Evolutionary conservation across 2,113 vertebrate genomes (phyloP).

Genomic region (Diadophis punctatus): DNA sequence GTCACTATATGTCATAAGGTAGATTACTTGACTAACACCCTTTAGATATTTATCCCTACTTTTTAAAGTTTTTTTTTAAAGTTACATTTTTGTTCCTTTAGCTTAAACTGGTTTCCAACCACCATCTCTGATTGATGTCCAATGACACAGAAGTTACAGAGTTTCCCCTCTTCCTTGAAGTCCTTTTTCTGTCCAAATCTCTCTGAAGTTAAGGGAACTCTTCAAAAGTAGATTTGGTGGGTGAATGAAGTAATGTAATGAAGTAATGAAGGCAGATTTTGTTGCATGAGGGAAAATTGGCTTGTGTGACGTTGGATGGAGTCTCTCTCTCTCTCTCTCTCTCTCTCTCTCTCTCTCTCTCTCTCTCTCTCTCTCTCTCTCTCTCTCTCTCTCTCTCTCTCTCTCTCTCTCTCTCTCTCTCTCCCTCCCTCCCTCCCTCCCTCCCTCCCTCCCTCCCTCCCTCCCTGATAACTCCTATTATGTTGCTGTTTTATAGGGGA

Average conservation of each 20-base stretch:
- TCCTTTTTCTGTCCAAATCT: not conserved
- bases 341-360: too few species aligned
- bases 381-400: not conserved
- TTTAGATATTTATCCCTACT: not conserved
- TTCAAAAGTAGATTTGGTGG: not conserved
- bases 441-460: too few species aligned
- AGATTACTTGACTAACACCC: not conserved
- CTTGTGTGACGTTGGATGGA: not conserved
- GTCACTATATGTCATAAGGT: not conserved
- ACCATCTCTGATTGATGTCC: not conserved
- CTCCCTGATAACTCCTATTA: not conserved
- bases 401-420: not conserved
- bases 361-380: not conserved
- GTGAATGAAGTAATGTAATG: not conserved
- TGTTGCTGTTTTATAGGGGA: not conserved
- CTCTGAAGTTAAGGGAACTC: not conserved
- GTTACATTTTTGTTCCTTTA: not conserved
- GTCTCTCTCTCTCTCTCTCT: not conserved
- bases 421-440: too few species aligned
- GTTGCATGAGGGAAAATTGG: not conserved
- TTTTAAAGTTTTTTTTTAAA: not conserved
- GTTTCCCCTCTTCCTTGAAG: not conserved
- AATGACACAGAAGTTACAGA: not conserved
- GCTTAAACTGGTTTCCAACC: not conserved
- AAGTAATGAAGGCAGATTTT: not conserved